Percentiles rank a stretch among this genome's conserved stretches.
phyloP scores from a whole-genome alignment of 2,797 vertebrate genomes.

The Lepidocolaptes lacrymiger region DNA sequence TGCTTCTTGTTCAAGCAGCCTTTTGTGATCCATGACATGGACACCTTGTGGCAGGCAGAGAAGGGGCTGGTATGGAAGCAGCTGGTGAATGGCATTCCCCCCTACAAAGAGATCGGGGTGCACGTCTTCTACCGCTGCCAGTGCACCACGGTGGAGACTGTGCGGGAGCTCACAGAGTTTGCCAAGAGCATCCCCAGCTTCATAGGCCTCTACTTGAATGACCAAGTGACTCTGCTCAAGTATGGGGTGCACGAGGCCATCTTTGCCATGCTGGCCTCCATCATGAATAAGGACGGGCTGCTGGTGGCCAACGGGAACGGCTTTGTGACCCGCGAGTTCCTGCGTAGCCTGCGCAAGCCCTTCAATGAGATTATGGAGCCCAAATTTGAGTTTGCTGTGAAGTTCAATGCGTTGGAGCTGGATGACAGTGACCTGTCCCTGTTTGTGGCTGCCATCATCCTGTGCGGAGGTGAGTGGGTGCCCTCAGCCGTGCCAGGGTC shows the following conservation, averaged over 20 bases:
- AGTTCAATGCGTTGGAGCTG: slow-evolving; percentile 96
- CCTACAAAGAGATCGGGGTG: slow-evolving; percentile 96
- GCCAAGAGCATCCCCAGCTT: slow-evolving; percentile 99
- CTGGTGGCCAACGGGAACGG: slow-evolving; percentile 94
- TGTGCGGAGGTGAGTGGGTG: slow-evolving; percentile 90
- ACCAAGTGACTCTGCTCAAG: slow-evolving; percentile 98
- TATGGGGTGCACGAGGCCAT: slow-evolving; percentile 98
- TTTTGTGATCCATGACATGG: slow-evolving; percentile 98
- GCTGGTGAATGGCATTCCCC: slow-evolving; percentile 87
- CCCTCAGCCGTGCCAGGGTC: rapidly evolving
- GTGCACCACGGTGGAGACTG: slow-evolving; percentile 96
- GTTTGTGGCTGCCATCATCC: slow-evolving; percentile 96
- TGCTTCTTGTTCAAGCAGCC: slow-evolving; percentile 80
- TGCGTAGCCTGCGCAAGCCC: slow-evolving; percentile 94
- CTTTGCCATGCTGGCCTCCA: slow-evolving; percentile 97
- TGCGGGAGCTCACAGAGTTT: slow-evolving; percentile 97
- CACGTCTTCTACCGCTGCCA: slow-evolving; percentile 99
- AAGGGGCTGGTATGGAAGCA: slow-evolving; percentile 97
- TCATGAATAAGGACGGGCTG: slow-evolving; percentile 98
- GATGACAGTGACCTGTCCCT: slow-evolving; percentile 97
- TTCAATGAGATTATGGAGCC: slow-evolving; percentile 98
- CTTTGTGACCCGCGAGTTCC: slow-evolving; percentile 96
- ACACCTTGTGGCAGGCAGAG: slow-evolving; percentile 96
- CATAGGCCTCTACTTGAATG: slow-evolving; percentile 92
- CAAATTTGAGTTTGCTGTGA: slow-evolving; percentile 98